Base-by-base conservation (phyloP, 2,113 vertebrate species). In the Rhadina sibilatrix region DNA sequence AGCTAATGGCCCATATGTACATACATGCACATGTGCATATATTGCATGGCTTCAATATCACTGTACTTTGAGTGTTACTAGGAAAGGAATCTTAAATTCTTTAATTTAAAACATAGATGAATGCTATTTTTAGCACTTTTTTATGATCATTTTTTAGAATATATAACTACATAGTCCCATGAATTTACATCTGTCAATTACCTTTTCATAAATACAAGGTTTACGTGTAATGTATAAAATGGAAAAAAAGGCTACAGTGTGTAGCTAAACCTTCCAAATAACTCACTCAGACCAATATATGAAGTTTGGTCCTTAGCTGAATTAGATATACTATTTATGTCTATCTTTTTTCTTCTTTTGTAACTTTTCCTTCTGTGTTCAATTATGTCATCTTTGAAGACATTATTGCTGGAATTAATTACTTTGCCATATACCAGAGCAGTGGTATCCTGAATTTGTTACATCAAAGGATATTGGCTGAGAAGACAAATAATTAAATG, bases 401-500 rank as follows among this genome's bases (percentile, higher is more conserved):
- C 3, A 2, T 40, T 77, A 28, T 59, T 80, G 46, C 54, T 87
- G 75, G 75, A 81, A 92, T 96, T 76, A 93, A 82, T 94, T 61
- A 72, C 69, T 92, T 94, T 76, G 71, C 72, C 37, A 4, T 96
- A 66, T 63, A 70, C 60, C 46, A 82, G 59, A 78, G 37, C 46
- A 65, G 64, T 74, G 68, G 40, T 59, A 77, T 94, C 93, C 91
- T 93, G 90, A 88, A 83, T 82, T 95, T 83, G 61, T 88, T 76
- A 93, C 95, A 96, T 96, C 95, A 97, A 96, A 97, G 96, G 83
- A 76, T 60, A 65, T 88, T 64, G 90, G 57, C 53, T 35, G 59
- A 91, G 87, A 93, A 74, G 71, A 88, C 91, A 94, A 96, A 97
- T 95, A 96, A 95, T 77, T 71, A 91, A 97, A 96, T 94, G 93